phyloP scores from a whole-genome alignment of 2,113 vertebrate species.

The Ivindomyrus marchei region DNA sequence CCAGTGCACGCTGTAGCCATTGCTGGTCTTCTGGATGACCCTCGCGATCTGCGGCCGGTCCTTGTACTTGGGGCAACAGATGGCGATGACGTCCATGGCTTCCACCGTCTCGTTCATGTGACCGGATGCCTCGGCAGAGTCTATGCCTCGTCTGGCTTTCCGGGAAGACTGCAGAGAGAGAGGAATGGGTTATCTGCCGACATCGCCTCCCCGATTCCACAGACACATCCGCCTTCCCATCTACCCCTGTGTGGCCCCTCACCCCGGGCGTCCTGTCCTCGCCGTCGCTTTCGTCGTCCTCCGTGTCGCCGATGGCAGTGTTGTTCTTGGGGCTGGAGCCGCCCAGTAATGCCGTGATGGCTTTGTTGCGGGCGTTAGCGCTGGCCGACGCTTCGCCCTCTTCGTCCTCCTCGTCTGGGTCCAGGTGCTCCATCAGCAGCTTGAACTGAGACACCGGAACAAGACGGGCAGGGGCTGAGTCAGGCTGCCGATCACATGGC shows the following conservation, averaged over 20 bases:
- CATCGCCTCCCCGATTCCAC: background rate
- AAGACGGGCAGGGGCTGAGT: constrained; percentile 31
- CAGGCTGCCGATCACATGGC: background rate
- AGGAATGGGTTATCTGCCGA: background rate
- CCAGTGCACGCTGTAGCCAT: constrained; percentile 95
- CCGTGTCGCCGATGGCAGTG: constrained; percentile 76
- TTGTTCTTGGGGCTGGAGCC: constrained; percentile 88
- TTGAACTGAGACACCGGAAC: constrained; percentile 72
- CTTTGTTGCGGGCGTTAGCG: constrained; percentile 94
- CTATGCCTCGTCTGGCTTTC: constrained; percentile 86
- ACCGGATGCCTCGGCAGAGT: constrained; percentile 81
- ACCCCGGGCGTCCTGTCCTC: constrained; percentile 88
- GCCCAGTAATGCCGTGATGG: constrained; percentile 93
- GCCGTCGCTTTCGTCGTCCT: constrained; percentile 92
- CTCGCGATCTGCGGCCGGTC: constrained; percentile 97
- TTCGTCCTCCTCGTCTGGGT: constrained; percentile 94
- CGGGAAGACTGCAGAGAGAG: constrained; percentile 73
- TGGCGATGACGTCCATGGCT: constrained; percentile 93
- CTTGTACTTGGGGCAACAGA: constrained; percentile 99
- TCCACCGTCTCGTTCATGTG: constrained; percentile 92
- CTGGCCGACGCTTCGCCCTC: constrained; percentile 93
- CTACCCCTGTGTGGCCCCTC: constrained; percentile 46
- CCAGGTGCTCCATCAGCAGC: constrained; percentile 92
- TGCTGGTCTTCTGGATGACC: constrained; percentile 92
- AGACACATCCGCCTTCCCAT: background rate